Conservation (phyloP, 2,888 invertebrate species). For the Iselma pallidipennis region DNA sequence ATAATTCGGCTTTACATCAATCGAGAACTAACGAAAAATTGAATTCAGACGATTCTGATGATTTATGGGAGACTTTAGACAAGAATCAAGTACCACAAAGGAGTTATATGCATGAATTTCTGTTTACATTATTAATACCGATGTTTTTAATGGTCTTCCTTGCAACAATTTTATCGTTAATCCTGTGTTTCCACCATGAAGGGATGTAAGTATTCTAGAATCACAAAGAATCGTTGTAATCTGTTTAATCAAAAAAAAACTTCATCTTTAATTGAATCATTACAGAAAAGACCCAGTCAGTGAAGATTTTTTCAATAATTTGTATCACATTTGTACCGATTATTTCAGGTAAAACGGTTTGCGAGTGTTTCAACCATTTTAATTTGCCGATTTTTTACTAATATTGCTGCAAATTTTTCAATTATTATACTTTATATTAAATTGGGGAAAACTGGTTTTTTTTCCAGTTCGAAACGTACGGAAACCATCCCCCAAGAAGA, state of each 20-base stretch:
- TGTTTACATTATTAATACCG: conserved; percentile 72
- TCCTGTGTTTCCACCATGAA: conserved; percentile 76
- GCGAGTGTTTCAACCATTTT: conserved; percentile 5
- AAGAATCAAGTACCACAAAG: conserved; percentile 66
- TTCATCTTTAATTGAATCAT: conserved; percentile 35
- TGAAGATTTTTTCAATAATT: conserved; percentile 68
- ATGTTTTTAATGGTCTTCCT: conserved; percentile 68
- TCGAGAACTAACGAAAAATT: conserved; percentile 51
- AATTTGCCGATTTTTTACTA: conserved; percentile 12
- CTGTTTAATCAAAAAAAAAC: background rate
- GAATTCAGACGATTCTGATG: conserved; percentile 50
- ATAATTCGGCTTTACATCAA: conserved; percentile 50
- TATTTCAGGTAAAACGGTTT: conserved; percentile 54
- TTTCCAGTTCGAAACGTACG: conserved; percentile 52
- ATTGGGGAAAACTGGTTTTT: too few species aligned
- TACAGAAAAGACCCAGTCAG: conserved; percentile 69
- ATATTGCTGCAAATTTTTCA: conserved; percentile 11
- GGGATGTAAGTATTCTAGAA: conserved; percentile 68
- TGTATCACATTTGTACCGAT: conserved; percentile 75
- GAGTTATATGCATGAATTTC: conserved; percentile 70
- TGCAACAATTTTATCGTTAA: conserved; percentile 68
- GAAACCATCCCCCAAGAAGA: conserved; percentile 60
- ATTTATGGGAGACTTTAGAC: conserved; percentile 67
- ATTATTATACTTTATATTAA: too few species aligned
- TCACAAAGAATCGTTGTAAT: background rate